Base-by-base conservation (phyloP, 1,140 invertebrate species). In the Scylla paramamosain region DNA sequence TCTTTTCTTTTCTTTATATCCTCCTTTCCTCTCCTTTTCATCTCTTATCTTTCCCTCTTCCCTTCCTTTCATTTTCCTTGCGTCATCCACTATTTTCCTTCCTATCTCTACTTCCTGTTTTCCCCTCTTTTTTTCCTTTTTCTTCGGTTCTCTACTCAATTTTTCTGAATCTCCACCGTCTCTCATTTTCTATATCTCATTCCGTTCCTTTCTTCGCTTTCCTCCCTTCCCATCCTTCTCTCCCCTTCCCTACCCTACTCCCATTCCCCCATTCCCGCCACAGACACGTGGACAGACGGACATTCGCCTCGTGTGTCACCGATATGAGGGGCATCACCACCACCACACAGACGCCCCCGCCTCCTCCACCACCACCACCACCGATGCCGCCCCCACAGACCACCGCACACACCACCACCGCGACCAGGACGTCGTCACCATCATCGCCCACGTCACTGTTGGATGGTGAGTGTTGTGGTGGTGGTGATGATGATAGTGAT, bases 401-500 rank as follows among this genome's bases (percentile, higher is more conserved):
- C 97, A 95, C 84, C 32, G 95, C 45, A 97, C 97, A 7, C 97
- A 97, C 95, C 97, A 98, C 95, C 93, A 95, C 86, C 39, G 28
- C 12, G 93, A 95, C 32, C 93, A 91, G 25, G 95, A 92, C 46
- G 29, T 45, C 20, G 96, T 95, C 95, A 96, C 95, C 8, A 91
- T 96, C 39, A 97, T 98, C 1, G 98, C 98, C 0, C 98, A 98
- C 96, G 97, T 98, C 95, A 98, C 98, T 0, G 97, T 97, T n/a
- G 98, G 98, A 97, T 98, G 98, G 98, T 98, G 96, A 98, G 97
- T 96, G 16, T 2, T 29, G 2, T 48, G 29, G 29, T 14, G 92
- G 59, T 45, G 46, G 0, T 67, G 87, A 3, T 39, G 87, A 39
- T 59, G 31, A 14, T 16, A 90, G 67, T 46, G 46, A 0, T 77